Percentiles rank a stretch among this genome's conserved stretches.
Conservation (phyloP, 2,113 vertebrate genomes). For the Glaucidium brasilianum region DNA sequence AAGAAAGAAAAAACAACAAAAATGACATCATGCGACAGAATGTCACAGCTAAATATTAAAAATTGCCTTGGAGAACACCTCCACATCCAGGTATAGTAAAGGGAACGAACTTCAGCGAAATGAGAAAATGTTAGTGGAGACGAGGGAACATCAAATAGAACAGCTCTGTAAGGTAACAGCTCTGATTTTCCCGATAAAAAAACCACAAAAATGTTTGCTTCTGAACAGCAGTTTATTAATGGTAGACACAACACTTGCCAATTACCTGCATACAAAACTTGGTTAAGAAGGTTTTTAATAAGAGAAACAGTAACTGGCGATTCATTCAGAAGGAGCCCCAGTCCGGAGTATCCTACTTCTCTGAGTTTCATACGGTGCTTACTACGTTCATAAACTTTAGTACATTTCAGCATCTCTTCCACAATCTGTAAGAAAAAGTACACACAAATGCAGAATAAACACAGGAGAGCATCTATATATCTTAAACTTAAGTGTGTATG, state of each 20-base stretch:
- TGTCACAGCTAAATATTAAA: not conserved
- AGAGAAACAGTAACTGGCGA: slow-evolving; percentile 81
- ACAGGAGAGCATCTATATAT: not conserved
- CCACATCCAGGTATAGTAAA: not conserved
- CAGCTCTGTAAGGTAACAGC: not conserved
- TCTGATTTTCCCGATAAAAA: not conserved
- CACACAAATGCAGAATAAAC: not conserved
- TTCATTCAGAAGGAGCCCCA: slow-evolving; percentile 91
- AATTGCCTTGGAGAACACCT: not conserved
- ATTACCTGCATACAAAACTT: slow-evolving; percentile 89
- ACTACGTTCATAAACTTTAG: slow-evolving; percentile 94
- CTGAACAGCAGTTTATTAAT: not conserved
- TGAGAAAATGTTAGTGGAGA: not conserved
- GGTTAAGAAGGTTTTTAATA: slow-evolving; percentile 89
- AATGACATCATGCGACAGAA: not conserved
- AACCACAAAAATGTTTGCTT: not conserved
- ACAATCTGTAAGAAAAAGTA: slow-evolving; percentile 77
- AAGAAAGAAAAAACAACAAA: not conserved
- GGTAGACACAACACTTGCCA: not conserved
- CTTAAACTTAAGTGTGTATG: not conserved
- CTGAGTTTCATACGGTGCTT: slow-evolving; percentile 91
- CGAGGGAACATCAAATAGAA: not conserved
- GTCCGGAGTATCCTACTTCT: slow-evolving; percentile 90
- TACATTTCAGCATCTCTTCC: slow-evolving; percentile 93
- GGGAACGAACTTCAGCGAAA: not conserved